Percentiles rank a stretch among this genome's conserved stretches.
Conservation (phyloP, 2,797 vertebrate genomes). For the Mormyrops boulengeri region DNA sequence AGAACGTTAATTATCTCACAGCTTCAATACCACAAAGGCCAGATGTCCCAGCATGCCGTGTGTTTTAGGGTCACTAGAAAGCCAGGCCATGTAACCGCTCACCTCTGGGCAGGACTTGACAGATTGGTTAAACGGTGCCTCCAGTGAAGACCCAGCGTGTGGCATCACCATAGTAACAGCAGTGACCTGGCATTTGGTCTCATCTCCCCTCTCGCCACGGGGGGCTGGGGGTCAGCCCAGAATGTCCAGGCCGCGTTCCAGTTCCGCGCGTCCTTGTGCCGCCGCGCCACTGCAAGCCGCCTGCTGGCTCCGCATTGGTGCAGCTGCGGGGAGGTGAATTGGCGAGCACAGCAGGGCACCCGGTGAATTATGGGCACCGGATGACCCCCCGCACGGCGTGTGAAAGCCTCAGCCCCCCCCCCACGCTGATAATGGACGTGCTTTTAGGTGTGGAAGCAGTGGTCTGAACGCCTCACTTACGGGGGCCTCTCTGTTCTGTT, state of each 20-base stretch:
- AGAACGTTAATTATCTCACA: not conserved
- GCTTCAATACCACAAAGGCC: not conserved
- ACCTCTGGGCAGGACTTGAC: not conserved
- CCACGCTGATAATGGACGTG: not conserved
- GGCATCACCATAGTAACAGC: not conserved
- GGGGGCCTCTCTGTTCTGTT: not conserved
- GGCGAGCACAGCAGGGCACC: not conserved
- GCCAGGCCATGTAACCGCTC: not conserved
- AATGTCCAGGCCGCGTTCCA: not conserved
- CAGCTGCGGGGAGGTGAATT: not conserved
- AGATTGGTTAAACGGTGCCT: not conserved
- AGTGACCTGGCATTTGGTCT: not conserved
- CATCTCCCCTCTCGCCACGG: not conserved
- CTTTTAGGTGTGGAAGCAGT: not conserved
- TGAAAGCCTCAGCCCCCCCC: not conserved
- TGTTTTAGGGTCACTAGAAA: not conserved
- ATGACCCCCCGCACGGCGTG: not conserved
- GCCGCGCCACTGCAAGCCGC: not conserved
- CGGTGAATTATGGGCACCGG: not conserved
- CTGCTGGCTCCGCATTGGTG: not conserved
- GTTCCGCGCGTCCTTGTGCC: not conserved
- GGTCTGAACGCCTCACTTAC: not conserved
- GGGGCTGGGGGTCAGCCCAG: not conserved
- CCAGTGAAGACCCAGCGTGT: not conserved
- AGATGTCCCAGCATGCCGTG: not conserved